phyloP scores from a whole-genome alignment of 2,888 invertebrate genomes.

The Ellobium chinense region DNA sequence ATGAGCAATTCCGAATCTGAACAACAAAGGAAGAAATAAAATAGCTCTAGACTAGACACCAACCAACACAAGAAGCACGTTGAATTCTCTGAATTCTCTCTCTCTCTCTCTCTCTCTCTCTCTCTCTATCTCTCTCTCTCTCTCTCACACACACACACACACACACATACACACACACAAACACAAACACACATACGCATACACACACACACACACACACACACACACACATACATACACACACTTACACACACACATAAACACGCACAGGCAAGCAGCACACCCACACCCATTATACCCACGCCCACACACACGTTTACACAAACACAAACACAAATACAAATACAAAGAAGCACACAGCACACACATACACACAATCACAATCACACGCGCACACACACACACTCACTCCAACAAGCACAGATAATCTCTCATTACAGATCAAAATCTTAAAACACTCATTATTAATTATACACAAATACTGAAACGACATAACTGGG shows the following conservation, averaged over 20 bases:
- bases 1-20: no score
- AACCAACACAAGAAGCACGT: no score
- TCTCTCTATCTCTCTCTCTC: neutral
- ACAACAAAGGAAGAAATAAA: no score
- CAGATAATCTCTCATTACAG: no score
- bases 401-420: neutral
- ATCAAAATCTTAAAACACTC: no score
- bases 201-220: conserved; percentile 18
- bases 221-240: conserved; percentile 4
- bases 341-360: neutral
- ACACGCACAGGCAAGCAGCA: neutral
- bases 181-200: neutral
- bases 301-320: neutral
- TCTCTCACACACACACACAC: no score
- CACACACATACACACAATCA: neutral
- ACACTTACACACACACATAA: conserved; percentile 1
- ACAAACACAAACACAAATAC: neutral
- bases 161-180: neutral
- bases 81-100: no score
- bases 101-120: neutral
- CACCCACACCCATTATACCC: neutral
- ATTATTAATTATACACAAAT: no score
- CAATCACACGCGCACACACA: neutral
- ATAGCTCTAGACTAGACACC: no score
- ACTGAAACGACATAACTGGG: no score